A percentile compares a stretch with the other conserved stretches of the same genome.
Evolutionary conservation across 2,888 invertebrate genomes (phyloP).

Genomic region (Salpingus planirostris): DNA sequence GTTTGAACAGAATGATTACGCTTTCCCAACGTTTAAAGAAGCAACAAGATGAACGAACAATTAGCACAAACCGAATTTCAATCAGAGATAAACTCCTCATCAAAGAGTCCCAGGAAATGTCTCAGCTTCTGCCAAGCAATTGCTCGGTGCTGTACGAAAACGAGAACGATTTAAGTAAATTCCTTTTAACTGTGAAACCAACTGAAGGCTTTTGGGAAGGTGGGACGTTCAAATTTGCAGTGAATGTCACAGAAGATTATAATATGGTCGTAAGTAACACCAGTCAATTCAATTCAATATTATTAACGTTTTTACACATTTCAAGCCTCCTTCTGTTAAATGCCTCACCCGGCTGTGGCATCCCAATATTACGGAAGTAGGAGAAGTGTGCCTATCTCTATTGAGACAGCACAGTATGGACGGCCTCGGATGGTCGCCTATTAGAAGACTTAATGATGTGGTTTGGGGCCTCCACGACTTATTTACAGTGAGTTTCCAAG

Average conservation of each 20-base stretch:
- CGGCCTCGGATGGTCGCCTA: slow-evolving; percentile 88
- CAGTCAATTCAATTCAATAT: no score
- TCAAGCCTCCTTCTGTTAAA: slow-evolving; percentile 81
- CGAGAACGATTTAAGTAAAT: slow-evolving; percentile 73
- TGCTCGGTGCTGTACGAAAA: slow-evolving; percentile 75
- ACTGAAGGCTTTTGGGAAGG: slow-evolving; percentile 84
- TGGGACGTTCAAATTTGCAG: slow-evolving; percentile 77
- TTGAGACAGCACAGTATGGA: slow-evolving; percentile 87
- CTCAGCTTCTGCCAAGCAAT: slow-evolving; percentile 70
- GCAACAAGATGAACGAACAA: slow-evolving; percentile 43
- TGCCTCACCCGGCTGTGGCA: slow-evolving; percentile 92
- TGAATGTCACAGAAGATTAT: slow-evolving; percentile 87
- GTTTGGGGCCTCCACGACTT: slow-evolving; percentile 90
- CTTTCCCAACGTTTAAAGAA: slow-evolving; percentile 63
- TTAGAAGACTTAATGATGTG: slow-evolving; percentile 82
- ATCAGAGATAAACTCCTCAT: slow-evolving; percentile 70
- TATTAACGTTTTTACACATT: slow-evolving; percentile 29
- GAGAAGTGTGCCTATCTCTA: slow-evolving; percentile 86
- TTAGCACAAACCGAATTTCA: slow-evolving; percentile 52
- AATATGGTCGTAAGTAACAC: slow-evolving; percentile 89
- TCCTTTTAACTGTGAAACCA: slow-evolving; percentile 67
- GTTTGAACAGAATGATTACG: slow-evolving; percentile 60
- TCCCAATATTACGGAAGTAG: slow-evolving; percentile 85
- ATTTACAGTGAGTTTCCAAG: slow-evolving; percentile 62
- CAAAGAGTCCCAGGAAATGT: slow-evolving; percentile 81